Evolutionary conservation across 2,113 vertebrate species (phyloP), one percentile per base, ranked within the genome.

Genomic region (Lasiurus borealis): DNA sequence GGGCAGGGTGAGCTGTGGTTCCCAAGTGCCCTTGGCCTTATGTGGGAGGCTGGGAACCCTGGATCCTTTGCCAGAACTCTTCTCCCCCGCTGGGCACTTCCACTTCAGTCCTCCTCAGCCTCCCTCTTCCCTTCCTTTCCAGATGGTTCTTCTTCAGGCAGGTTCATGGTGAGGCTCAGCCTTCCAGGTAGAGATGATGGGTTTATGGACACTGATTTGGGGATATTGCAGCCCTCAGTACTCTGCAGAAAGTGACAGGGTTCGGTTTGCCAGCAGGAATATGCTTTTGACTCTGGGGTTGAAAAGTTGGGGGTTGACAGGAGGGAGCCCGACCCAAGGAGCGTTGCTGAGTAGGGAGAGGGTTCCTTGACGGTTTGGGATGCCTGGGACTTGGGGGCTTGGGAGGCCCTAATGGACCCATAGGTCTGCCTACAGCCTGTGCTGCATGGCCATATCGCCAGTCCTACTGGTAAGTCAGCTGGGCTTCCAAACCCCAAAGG

Each of bases 331-430:
- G 18, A 44, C 5, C 23, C 12, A 15, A n/a, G 19, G 13, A 15
- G 12, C 16, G 23, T 5, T 76, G 31, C 34, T 23, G 57, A 48
- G 29, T 25, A 4, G 25, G 16, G 12, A 18, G 16, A 9, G 5
- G 0, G 1, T 44, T 36, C 44, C 2, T 25, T 0, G 2, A 29
- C 68, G 12, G 21, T 57, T 73, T 6, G 8, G n/a, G 40, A 34
- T 29, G 4, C 0, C 0, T 0, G 0, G 31, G 3, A 0, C 1
- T 2, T 14, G 3, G 69, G 54, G 13, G 19, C 48, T 4, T 23
- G 8, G 44, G 40, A 29, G 8, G n/a, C 14, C 44, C 44, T 13
- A 34, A 10, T 23, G 15, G 3, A 13, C 8, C 85, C 0, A 1
- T 19, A 0, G 1, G 3, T 8, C n/a, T 54, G 57, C 48, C 21